Base-by-base conservation (phyloP, 1,140 invertebrate species). In the Pogonus chalceus region DNA sequence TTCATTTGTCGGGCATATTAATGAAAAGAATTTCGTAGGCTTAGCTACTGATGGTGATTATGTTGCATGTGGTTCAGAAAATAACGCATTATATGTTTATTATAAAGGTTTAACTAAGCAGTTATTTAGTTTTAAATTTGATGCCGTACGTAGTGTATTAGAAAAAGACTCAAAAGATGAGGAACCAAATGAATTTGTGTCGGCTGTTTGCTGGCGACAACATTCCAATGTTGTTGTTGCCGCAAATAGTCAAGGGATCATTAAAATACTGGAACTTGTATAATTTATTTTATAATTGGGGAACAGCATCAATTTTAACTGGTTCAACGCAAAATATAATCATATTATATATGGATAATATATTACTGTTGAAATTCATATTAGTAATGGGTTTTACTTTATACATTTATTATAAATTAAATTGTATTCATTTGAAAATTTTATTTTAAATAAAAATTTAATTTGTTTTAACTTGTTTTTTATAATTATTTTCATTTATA, bases 11-110 rank as follows among this genome's bases (percentile, higher is more conserved):
- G 91, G 90, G 1, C 93, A 98, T 72, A 79, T 87, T 1, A 98
- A 98, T 71, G 94, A 97, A 69, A 97, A 96, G 68, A 96, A 96
- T 70, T 98, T 97, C 76, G 92, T 98, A 9, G 94, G 94, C 0
- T 70, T 98, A n/a, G 91, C 92, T 0, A 95, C 92, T 0, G 90
- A 96, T 73, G 92, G 92, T 1, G 87, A 93, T 67, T 96, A 94
- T 69, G 82, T 98, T 20, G 91, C 91, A 2, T 96, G 92, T 75
- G 95, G 94, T 46, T 96, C 92, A 12, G 93, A 98, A 74, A 96
- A 96, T 66, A 96, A 96, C 72, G 84, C 92, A 1, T 72, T 97
- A 1, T 96, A 93, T 71, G 78, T 97, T 49, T 98, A 96, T 72
- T 96, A 95, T 66, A 89, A 93, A 67, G 90, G 90, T 10, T 70